These are phyloP conservation scores for Pseudomugil tenellus DNA, from an alignment of 2,797 vertebrate genomes.

Conservation along the genomic window DNA sequence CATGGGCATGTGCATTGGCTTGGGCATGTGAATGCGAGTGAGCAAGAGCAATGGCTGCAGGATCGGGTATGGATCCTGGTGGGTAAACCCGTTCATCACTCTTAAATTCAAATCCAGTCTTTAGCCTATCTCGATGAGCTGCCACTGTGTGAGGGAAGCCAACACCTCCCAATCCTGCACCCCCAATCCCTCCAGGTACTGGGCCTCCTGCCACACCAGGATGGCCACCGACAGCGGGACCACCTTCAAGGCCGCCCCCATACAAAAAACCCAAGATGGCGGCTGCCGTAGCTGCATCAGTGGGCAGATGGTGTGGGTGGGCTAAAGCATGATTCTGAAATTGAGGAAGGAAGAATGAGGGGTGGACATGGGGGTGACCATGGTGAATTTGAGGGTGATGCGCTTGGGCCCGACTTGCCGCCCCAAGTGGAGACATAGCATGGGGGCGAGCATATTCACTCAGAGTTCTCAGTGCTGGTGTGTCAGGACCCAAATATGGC, in stretches of 20 bases:
- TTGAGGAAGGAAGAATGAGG: conserved; percentile 84
- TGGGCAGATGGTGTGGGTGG: conserved; percentile 82
- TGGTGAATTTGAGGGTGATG: conserved; percentile 83
- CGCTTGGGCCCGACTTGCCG: conserved; percentile 85
- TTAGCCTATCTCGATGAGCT: conserved; percentile 90
- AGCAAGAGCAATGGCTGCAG: conserved; percentile 81
- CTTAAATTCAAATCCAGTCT: conserved; percentile 96
- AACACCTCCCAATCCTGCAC: conserved; percentile 84
- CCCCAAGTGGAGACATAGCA: conserved; percentile 94
- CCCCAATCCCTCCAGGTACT: conserved; percentile 79
- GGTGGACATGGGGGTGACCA: conserved; percentile 81
- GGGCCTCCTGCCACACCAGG: conserved; percentile 76
- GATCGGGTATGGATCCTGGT: conserved; percentile 81
- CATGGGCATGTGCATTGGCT: conserved; percentile 67
- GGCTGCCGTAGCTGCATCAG: conserved; percentile 89
- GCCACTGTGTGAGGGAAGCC: conserved; percentile 86
- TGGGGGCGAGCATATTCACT: conserved; percentile 97
- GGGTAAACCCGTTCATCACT: conserved; percentile 88
- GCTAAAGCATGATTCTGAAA: conserved; percentile 82
- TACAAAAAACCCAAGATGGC: conserved; percentile 95
- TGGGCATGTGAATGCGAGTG: conserved; percentile 79
- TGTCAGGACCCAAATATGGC: conserved; percentile 95
- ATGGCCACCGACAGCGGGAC: conserved; percentile 76
- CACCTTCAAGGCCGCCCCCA: conserved; percentile 91
- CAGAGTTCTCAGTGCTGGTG: conserved; percentile 94